Base-by-base conservation (phyloP, 2,113 vertebrate species). In the Caretta caretta region DNA sequence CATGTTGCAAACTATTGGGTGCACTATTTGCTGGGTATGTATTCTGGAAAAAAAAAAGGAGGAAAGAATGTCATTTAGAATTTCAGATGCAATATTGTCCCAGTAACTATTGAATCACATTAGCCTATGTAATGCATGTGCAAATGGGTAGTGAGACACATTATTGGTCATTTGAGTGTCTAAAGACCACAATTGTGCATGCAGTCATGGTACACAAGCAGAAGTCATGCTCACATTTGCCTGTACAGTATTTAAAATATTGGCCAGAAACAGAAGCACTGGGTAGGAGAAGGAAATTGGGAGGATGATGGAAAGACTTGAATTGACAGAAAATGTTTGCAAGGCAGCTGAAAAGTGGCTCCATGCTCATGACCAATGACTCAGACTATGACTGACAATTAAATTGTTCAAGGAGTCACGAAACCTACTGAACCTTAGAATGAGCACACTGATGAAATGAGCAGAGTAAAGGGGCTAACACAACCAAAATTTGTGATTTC, bases 171-270 rank as follows among this genome's bases (percentile, higher is more conserved):
- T 86, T 90, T 95, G 90, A 89, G 4, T 82, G 57, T 81, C 90
- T 92, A 75, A 92, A 85, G 94, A 89, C 69, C 94, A 9, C 83
- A 92, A 79, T 16, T 83, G 51, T 6, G 22, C 24, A 48, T 57
- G 25, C 69, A 75, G 6, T 75, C 38, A 24, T 24, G 38, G 38
- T 12, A 38, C 16, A 17, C 10, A 42, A 42, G 7, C 20, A 75
- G 69, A 75, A 75, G 38, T 75, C 19, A 12, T 75, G 12, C 6
- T 75, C 46, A 86, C 3, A 0, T 91, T 90, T 95, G 38, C n/a
- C 24, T 91, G 94, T 93, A 93, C 19, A 53, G 89, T 9, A 93
- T 88, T 91, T 89, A 29, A 92, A 95, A 86, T 93, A 27, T 82
- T 93, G 50, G 49, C 11, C 75, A 80, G 86, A 78, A 90, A 91